Conservation (phyloP, 2,888 invertebrate genomes). For the Gnatocerus cornutus region DNA sequence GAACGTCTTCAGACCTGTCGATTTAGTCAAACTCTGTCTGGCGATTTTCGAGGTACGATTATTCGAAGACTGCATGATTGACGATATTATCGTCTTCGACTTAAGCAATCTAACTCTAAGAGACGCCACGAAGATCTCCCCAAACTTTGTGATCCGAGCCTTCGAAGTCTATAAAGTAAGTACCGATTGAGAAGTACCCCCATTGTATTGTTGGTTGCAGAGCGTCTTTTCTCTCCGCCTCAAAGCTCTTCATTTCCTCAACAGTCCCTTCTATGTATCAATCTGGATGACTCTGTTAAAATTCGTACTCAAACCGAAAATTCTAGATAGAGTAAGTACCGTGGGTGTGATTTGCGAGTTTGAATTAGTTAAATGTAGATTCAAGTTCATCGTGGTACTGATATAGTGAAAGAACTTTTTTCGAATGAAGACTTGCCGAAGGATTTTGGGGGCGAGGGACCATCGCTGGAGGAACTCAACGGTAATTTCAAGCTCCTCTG, state of each 20-base stretch:
- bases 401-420: neutral
- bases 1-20: neutral
- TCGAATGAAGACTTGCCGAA: neutral
- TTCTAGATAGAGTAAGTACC: slow-evolving; percentile 11
- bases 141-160: neutral
- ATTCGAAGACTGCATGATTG: slow-evolving; percentile 21
- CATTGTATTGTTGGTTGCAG: neutral
- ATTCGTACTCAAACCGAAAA: slow-evolving; percentile 2
- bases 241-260: neutral
- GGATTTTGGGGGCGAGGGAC: slow-evolving; percentile 7
- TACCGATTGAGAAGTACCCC: neutral
- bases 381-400: neutral
- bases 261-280: neutral
- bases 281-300: neutral
- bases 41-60: slow-evolving; percentile 10
- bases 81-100: slow-evolving; percentile 29
- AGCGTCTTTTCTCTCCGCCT: slow-evolving; percentile 4
- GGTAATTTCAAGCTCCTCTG: neutral
- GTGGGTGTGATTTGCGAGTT: too few relatives aligned
- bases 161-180: slow-evolving; percentile 11
- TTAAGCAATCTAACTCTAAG: slow-evolving; percentile 3
- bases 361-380: slow-evolving; percentile 10
- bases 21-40: neutral
- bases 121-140: slow-evolving; percentile 20
- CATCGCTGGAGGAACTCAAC: neutral